These are phyloP conservation scores for Bombus terrestris DNA, from an alignment of 1,140 invertebrate genomes.

Conservation along the genomic window DNA sequence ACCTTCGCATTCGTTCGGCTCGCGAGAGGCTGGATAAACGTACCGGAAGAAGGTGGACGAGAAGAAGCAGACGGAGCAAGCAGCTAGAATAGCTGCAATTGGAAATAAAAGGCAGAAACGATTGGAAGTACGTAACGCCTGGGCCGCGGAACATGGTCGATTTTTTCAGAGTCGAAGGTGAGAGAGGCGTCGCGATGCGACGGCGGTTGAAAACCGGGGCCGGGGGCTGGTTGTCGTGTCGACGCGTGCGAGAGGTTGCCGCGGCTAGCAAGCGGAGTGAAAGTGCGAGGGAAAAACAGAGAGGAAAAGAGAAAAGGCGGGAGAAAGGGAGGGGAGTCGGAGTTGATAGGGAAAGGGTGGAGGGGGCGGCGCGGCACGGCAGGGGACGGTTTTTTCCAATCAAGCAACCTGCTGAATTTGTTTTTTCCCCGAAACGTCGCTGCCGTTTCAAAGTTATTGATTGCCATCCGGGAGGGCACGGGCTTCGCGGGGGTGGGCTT, in stretches of 20 bases:
- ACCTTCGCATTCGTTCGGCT: too few species aligned
- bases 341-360: neutral
- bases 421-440: constrained; percentile 79
- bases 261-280: neutral
- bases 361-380: neutral
- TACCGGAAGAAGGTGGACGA: neutral
- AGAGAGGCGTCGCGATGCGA: constrained; percentile 25
- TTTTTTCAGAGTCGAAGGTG: constrained; percentile 48
- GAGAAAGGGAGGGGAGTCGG: neutral
- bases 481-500: constrained; percentile 23
- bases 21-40: too few species aligned
- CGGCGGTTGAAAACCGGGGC: constrained; percentile 25
- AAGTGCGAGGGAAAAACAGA: neutral
- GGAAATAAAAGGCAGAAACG: constrained; percentile 14
- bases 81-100: neutral
- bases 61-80: too few species aligned
- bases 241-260: constrained; percentile 29
- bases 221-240: constrained; percentile 30
- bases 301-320: too few species aligned
- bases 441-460: constrained; percentile 82
- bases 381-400: constrained; percentile 79
- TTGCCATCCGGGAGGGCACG: constrained; percentile 72
- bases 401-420: constrained; percentile 83
- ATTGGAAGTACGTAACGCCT: neutral
- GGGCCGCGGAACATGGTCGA: constrained; percentile 10